phyloP scores from a whole-genome alignment of 2,888 invertebrate genomes.

The Chaetoderma sp. region DNA sequence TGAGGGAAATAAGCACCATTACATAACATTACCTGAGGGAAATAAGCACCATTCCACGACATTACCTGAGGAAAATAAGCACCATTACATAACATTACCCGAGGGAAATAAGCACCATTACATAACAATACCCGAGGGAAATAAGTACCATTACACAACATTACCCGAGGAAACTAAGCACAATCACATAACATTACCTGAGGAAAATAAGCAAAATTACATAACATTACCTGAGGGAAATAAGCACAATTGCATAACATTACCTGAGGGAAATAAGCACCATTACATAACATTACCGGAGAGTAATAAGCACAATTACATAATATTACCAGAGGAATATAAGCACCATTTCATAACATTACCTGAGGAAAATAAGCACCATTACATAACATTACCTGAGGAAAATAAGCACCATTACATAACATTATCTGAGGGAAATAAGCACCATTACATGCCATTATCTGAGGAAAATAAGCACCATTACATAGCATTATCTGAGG shows the following conservation, averaged over 20 bases:
- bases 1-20: slow-evolving; percentile 70
- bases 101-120: slow-evolving; percentile 70
- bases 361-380: too few relatives aligned
- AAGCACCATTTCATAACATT: too few relatives aligned
- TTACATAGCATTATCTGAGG: too few relatives aligned
- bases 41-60: slow-evolving; percentile 1
- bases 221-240: slow-evolving; percentile 67
- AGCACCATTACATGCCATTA: too few relatives aligned
- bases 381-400: too few relatives aligned
- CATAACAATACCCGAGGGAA: slow-evolving; percentile 67
- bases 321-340: neutral
- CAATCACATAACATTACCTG: too few relatives aligned
- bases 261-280: neutral
- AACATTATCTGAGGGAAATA: neutral
- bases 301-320: too few relatives aligned
- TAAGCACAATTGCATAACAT: neutral
- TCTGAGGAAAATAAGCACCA: too few relatives aligned
- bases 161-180: neutral
- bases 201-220: slow-evolving; percentile 70
- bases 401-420: too few relatives aligned
- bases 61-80: neutral
- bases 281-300: too few relatives aligned
- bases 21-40: slow-evolving; percentile 68
- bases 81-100: too few relatives aligned
- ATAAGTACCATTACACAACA: neutral